Evolutionary conservation across 2,888 invertebrate genomes (phyloP), one percentile per base, ranked within the genome.

Genomic region (Eristalis intricaria): DNA sequence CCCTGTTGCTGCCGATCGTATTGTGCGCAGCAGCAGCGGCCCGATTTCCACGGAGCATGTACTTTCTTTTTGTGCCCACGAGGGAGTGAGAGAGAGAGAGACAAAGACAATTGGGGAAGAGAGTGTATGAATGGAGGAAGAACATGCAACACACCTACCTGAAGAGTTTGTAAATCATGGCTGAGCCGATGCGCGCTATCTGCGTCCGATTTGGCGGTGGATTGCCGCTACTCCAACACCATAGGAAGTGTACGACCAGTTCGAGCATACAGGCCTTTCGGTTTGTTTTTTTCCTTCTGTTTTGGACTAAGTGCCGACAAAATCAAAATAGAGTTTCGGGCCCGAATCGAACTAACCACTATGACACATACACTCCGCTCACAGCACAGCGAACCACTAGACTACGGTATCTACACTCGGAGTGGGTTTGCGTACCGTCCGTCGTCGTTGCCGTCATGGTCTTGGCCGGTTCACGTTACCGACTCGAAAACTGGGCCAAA

Each of bases 201-300:
- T 78, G 78, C 65, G 11, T 71, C 69, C 66, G 83, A 86, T 86
- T 86, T 86, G 86, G 83, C 71, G 66, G 78, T 71, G 66, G 74
- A 71, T 79, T 87, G 70, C 86, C 86, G 83, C 83, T 87, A 87
- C 68, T 50, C 78, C 70, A 79, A 76, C 84, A 84, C 78, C 83
- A 79, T 66, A 83, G 19, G 71, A 71, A 84, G 79, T 75, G 56
- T 65, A 78, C 75, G 26, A 71, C 50, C 63, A 75, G 43, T 40
- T 78, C 61, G 35, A 86, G 70, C 86, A 82, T 82, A 15, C 8
- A 64, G 50, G 58, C 50, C 58, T 63, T 63, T 26, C 22, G 64
- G 23, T 68, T 80, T 81, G 75, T 50, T 50, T 50, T 50, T 50
- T n/a, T 19, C 4, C 10, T 7, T 50, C 19, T 50, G 2, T 7